phyloP scores from a whole-genome alignment of 2,888 invertebrate species.

The Eupithecia tripunctaria region DNA sequence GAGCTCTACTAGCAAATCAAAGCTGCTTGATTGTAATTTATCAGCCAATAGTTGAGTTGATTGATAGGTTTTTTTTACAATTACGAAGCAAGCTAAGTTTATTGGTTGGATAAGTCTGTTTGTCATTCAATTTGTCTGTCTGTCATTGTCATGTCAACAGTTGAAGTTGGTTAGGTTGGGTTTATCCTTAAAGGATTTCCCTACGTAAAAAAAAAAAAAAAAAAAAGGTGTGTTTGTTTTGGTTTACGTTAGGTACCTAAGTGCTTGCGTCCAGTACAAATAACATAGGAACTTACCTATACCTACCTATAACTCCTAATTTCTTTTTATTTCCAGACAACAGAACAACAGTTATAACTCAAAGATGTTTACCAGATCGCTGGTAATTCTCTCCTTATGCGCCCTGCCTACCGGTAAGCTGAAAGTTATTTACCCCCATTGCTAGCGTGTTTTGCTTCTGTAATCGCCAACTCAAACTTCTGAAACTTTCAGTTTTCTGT shows the following conservation, averaged over 20 bases:
- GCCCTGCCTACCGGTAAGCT: conserved; percentile 44
- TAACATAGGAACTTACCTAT: too few relatives aligned
- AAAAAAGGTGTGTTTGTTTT: conserved; percentile 3
- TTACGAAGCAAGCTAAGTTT: not conserved
- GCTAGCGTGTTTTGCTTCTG: not conserved
- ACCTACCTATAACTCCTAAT: not conserved
- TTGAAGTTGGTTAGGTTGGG: too few relatives aligned
- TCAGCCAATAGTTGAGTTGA: not conserved
- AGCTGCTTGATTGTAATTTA: not conserved
- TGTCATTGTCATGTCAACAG: not conserved
- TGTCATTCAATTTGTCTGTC: not conserved
- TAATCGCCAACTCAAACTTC: not conserved
- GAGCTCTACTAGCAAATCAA: not conserved
- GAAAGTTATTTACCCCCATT: not conserved
- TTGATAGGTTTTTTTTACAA: not conserved
- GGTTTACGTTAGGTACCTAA: too few relatives aligned
- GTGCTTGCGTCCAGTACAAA: conserved; percentile 1
- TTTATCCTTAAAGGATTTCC: too few relatives aligned
- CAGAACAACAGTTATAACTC: not conserved
- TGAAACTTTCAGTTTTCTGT: conserved; percentile 82
- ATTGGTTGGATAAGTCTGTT: not conserved
- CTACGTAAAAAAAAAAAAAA: too few relatives aligned
- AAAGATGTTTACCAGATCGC: conserved; percentile 32
- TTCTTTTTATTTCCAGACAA: not conserved
- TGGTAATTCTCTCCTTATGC: conserved; percentile 35